Conservation (phyloP, 2,888 invertebrate species). For the Lasius platythorax region DNA sequence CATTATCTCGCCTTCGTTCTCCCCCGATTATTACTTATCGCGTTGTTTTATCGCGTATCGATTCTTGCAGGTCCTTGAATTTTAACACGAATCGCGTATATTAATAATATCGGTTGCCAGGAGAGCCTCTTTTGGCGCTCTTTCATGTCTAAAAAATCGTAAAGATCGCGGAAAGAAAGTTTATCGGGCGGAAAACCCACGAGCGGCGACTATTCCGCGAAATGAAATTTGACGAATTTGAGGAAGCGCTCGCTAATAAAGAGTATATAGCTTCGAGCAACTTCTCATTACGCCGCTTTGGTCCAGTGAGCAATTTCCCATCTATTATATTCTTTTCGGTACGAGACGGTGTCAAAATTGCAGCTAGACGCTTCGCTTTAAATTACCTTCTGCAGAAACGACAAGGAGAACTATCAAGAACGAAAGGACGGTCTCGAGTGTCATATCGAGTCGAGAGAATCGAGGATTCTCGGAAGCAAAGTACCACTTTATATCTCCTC, state of each 20-base stretch:
- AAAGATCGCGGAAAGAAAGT: slow-evolving; percentile 57
- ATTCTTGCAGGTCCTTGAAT: neutral
- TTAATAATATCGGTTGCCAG: slow-evolving; percentile 67
- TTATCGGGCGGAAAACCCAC: slow-evolving; percentile 49
- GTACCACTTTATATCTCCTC: slow-evolving; percentile 76
- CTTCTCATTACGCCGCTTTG: slow-evolving; percentile 71
- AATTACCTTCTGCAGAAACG: slow-evolving; percentile 75
- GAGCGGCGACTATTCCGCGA: slow-evolving; percentile 32
- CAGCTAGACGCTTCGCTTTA: slow-evolving; percentile 71
- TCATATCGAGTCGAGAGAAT: slow-evolving; percentile 78
- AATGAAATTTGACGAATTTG: slow-evolving; percentile 56
- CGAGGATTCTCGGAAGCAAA: slow-evolving; percentile 77
- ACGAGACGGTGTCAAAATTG: slow-evolving; percentile 75
- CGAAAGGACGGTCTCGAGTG: slow-evolving; percentile 76
- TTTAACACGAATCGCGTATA: slow-evolving; percentile 52
- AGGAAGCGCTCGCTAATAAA: slow-evolving; percentile 66
- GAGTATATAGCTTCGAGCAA: slow-evolving; percentile 63
- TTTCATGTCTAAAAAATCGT: slow-evolving; percentile 51
- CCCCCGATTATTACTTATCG: slow-evolving; percentile 19
- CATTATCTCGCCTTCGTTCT: neutral
- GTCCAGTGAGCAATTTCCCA: slow-evolving; percentile 72
- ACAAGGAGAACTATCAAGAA: slow-evolving; percentile 71
- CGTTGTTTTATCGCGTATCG: slow-evolving; percentile 22
- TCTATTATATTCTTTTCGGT: slow-evolving; percentile 73
- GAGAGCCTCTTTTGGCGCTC: slow-evolving; percentile 39